These are phyloP conservation scores for Distichodus sexfasciatus DNA, from an alignment of 2,797 vertebrate species.

Conservation along the genomic window DNA sequence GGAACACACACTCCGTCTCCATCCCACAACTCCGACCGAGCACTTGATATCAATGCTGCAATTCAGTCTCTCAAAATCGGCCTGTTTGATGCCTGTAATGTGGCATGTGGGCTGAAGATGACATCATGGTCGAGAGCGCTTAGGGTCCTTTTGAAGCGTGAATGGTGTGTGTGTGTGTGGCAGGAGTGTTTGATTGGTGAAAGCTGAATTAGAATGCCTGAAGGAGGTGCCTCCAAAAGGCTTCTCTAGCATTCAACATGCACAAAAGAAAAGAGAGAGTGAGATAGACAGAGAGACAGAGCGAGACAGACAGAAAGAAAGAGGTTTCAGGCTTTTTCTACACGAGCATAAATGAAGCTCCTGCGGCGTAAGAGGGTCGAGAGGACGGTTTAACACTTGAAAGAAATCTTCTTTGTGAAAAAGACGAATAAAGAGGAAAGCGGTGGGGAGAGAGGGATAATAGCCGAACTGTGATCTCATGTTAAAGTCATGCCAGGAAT, in stretches of 20 bases:
- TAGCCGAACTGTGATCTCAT: slow-evolving; percentile 51
- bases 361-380: slow-evolving; percentile 44
- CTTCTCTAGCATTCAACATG: slow-evolving; percentile 46
- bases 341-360: slow-evolving; percentile 52
- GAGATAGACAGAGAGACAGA: slow-evolving; percentile 26
- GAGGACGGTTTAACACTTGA: slow-evolving; percentile 44
- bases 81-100: slow-evolving; percentile 32
- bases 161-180: slow-evolving; percentile 47
- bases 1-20: not conserved
- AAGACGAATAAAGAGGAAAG: slow-evolving; percentile 29
- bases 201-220: slow-evolving; percentile 48
- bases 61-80: slow-evolving; percentile 28
- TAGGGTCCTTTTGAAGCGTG: slow-evolving; percentile 56
- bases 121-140: slow-evolving; percentile 56
- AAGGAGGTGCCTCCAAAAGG: slow-evolving; percentile 47
- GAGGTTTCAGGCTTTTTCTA: slow-evolving; percentile 46
- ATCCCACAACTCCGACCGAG: slow-evolving; percentile 27
- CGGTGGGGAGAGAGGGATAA: slow-evolving; percentile 11
- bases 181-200: slow-evolving; percentile 50
- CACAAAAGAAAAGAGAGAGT: slow-evolving; percentile 35
- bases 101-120: slow-evolving; percentile 46
- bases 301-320: slow-evolving; percentile 26
- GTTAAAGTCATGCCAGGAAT: slow-evolving; percentile 48
- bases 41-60: slow-evolving; percentile 41
- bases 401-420: slow-evolving; percentile 45